A percentile compares a stretch with the other conserved stretches of the same genome.
Conservation (phyloP, 2,888 invertebrate genomes). For the Ramazzottius varieornatus region DNA sequence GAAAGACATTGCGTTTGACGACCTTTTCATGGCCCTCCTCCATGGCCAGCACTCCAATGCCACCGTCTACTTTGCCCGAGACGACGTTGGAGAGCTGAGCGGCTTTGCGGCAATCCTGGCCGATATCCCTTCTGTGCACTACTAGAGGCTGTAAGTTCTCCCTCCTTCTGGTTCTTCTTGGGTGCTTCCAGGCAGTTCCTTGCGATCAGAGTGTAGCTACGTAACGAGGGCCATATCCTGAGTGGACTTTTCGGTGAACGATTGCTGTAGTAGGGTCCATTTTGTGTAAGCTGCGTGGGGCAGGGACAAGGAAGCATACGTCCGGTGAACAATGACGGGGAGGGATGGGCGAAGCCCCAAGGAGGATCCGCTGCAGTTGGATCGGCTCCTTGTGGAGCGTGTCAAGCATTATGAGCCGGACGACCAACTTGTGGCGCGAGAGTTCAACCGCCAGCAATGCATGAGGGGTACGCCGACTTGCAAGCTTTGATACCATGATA, state of each 20-base stretch:
- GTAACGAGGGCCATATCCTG: too few species aligned
- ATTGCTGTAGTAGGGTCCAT: too few species aligned
- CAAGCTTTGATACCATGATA: too few species aligned
- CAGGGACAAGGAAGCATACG: too few species aligned
- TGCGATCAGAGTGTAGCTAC: too few species aligned
- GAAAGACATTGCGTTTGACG: not conserved
- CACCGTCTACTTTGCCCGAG: not conserved
- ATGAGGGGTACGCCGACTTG: not conserved
- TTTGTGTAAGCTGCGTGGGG: too few species aligned
- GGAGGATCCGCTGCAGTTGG: not conserved
- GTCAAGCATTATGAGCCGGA: not conserved
- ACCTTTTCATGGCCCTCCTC: not conserved
- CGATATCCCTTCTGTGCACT: not conserved
- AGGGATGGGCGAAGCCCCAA: not conserved
- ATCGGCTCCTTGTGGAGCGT: not conserved
- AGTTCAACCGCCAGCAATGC: not conserved
- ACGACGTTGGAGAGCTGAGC: not conserved
- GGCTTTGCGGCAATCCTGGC: not conserved
- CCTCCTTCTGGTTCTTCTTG: too few species aligned
- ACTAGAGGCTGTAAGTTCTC: not conserved
- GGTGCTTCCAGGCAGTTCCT: too few species aligned
- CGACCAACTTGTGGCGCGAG: not conserved
- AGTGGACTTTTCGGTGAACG: too few species aligned
- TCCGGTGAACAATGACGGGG: not conserved
- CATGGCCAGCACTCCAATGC: not conserved